These are phyloP conservation scores for Siniperca obscura DNA, from an alignment of 2,797 vertebrate genomes.

Conservation along the genomic window DNA sequence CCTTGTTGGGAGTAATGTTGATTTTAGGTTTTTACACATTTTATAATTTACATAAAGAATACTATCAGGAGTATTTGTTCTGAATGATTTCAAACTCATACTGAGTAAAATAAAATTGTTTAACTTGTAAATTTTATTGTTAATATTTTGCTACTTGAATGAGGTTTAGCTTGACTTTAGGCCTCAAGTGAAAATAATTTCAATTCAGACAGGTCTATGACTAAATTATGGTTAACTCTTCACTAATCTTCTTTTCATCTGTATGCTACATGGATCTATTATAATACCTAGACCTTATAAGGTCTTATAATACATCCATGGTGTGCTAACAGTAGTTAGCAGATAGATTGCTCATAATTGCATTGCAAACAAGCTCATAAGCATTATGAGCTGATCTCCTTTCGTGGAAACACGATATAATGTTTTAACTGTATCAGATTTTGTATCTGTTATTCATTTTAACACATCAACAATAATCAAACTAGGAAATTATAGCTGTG, in stretches of 20 bases:
- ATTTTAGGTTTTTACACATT: background rate
- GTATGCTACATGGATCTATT: too few relatives aligned
- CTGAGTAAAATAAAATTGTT: background rate
- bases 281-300: too few relatives aligned
- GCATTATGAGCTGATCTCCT: too few relatives aligned
- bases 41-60: background rate
- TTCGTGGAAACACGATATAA: background rate
- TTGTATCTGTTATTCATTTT: background rate
- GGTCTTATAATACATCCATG: too few relatives aligned
- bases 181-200: background rate
- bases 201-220: background rate
- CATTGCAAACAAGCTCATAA: background rate
- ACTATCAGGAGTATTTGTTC: background rate
- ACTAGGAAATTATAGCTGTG: background rate
- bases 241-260: background rate
- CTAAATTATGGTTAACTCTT: background rate
- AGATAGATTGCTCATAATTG: background rate
- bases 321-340: background rate
- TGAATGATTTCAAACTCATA: background rate
- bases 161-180: background rate
- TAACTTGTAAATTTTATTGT: background rate
- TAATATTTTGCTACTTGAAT: background rate
- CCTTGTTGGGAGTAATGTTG: background rate
- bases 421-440: too few relatives aligned
- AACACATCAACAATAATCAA: background rate